Conservation (phyloP, 2,113 vertebrate genomes). For the Albula glossodonta region DNA sequence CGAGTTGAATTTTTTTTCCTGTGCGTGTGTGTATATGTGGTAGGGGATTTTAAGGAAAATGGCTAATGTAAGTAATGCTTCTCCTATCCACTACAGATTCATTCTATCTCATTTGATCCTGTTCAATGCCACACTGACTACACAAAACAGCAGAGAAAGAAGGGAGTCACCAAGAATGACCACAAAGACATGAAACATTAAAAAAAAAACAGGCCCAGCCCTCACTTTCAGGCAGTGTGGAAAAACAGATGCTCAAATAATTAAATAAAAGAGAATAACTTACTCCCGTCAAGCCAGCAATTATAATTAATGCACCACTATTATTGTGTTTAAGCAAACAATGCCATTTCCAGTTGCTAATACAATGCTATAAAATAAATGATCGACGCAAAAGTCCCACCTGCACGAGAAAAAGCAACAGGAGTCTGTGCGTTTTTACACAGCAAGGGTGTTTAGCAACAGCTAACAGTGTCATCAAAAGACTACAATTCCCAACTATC, state of each 20-base stretch:
- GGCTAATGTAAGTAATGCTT: background rate
- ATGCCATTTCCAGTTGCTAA: constrained; percentile 10
- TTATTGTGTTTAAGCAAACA: background rate
- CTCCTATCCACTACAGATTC: background rate
- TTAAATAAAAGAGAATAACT: constrained; percentile 6
- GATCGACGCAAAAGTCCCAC: background rate
- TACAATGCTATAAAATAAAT: background rate
- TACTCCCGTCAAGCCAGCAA: constrained; percentile 8
- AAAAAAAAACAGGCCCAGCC: constrained; percentile 1
- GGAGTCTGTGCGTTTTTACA: background rate
- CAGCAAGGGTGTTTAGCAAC: background rate
- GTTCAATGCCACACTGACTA: background rate
- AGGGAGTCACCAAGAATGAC: background rate
- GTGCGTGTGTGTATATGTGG: background rate
- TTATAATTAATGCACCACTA: background rate
- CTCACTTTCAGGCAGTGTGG: background rate
- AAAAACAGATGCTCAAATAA: constrained; percentile 1
- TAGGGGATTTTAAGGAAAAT: background rate
- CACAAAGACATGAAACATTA: background rate
- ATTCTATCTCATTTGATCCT: background rate
- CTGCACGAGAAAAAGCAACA: background rate
- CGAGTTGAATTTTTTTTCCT: background rate
- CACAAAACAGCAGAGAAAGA: background rate
- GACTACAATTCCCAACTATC: constrained; percentile 3
- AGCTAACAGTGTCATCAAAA: background rate